Evolutionary conservation across 2,797 vertebrate species (phyloP), one percentile per base, ranked within the genome.

Genomic region (Pangasius macronema): DNA sequence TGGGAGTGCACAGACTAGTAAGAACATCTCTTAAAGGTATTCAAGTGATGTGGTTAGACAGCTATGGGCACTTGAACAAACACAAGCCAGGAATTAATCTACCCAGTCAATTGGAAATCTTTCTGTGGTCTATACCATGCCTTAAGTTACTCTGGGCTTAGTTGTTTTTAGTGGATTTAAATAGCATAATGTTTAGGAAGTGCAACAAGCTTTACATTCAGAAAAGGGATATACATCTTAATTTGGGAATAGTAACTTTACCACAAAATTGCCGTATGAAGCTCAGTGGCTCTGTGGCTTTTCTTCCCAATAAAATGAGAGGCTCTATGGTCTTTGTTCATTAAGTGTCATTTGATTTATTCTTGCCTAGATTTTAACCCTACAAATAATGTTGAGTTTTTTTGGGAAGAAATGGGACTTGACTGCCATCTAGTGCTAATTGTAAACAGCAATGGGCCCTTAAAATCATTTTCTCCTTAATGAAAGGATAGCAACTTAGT

Each of bases 371-470:
- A 63, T 63, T 76, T 76, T 11, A 83, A 68, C 16, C 42, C 13
- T 42, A 68, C 73, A 84, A 55, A 79, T 30, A 83, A 75, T 59
- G 16, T 33, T 75, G 2, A 68, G 2, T 27, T 27, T 49, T 77
- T 46, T 39, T 2, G 3, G 6, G 27, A 2, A 7, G 9, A 84
- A 65, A 68, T 72, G 22, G 5, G 20, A 53, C 27, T 20, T 53
- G 87, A 63, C 87, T 88, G 87, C 87, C 87, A 88, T 55, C 87
- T 88, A 85, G 76, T 88, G 87, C 1, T n/a, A 14, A 84, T 59
- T 70, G 16, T 5, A 76, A 84, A 55, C 22, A 46, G 4, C 22
- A 84, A 27, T 3, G 7, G 42, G 2, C 36, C 24, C 33, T 46
- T 61, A 42, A 16, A 10, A 1, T 22, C 5, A 2, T 63, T 61